Base-by-base conservation (phyloP, 2,888 invertebrate genomes). In the Drosophila kuntzei region DNA sequence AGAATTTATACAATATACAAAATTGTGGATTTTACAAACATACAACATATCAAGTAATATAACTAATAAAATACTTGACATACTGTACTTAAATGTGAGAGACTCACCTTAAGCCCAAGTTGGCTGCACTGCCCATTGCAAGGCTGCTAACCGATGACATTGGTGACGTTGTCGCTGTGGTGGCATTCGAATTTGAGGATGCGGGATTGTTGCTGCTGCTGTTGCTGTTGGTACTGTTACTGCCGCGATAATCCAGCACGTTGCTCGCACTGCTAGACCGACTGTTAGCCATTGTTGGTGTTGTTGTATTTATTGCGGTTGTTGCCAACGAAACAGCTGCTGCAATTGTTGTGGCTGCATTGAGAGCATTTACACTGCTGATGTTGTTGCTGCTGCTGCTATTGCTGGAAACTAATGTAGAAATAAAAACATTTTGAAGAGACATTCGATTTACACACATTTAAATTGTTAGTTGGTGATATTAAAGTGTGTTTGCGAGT, bases 221-320 rank as follows among this genome's bases (percentile, higher is more conserved):
- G 63, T 7, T 53, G 63, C 32, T 67, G 61, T 4, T 54, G 54
- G 5, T 41, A 58, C 16, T 50, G 44, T 18, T 51, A 59, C n/a
- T 69, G 43, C 66, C 64, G 22, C 83, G 79, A 53, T 76, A 83
- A 50, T 83, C 79, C 4, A 80, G 32, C 4, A 80, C 54, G 16
- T 71, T 64, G 46, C 37, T 74, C 20, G 67, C 71, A 8, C 71
- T 78, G 58, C 72, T 77, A 4, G 76, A 53, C 4, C 86, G 76
- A 58, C 76, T 83, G 16, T 70, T 84, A 9, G 68, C 70, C 66
- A 76, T 85, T 34, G 80, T 80, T 57, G 82, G 86, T 29, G 83
- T 85, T 14, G 86, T 83, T 25, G 86, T 86, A 20, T 74, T 76
- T 9, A 89, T 87, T 3, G 90, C 90, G 8, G 83, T 87, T 57